Evolutionary conservation across 1,140 invertebrate genomes (phyloP), one percentile per base, ranked within the genome.

Genomic region (Drosophila arizonae): DNA sequence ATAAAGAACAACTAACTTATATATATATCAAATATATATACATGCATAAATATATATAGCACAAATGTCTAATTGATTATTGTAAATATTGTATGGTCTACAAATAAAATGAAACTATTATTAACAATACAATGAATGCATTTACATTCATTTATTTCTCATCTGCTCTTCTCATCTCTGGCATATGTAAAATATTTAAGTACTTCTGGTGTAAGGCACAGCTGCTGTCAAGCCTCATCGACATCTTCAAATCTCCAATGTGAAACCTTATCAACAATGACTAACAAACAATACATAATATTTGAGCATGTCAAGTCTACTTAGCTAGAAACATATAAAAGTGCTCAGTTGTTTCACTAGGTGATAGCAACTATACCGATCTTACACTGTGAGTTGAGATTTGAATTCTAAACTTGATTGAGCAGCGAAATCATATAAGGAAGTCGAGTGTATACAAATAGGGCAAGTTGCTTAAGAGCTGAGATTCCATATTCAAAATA

Each of bases 61-160:
- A 76, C 75, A 75, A 79, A 66, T 75, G 61, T 70, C 66, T 71
- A 75, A 70, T 57, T 78, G 69, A 76, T 67, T 86, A 86, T 81
- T 86, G 82, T 86, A 86, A 81, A 86, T 82, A 82, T 55, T 76
- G 79, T 78, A 82, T 71, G 79, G 48, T 77, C 71, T 71, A 52
- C 55, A 58, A 74, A 70, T 65, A 70, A 58, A 77, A 67, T 75
- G 54, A 74, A 67, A 77, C 58, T 65, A 69, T 76, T 76, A 80
- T 76, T 76, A 72, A 64, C 61, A 60, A 76, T 62, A 64, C 36
- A 63, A 41, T 26, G 46, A 50, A 48, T 26, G 33, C 15, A 51
- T 36, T 17, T 11, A 1, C 26, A 24, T 45, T 11, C 28, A 9
- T 28, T n/a, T 13, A 17, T 30, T 30, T 30, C 4, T 30, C 4